These are phyloP conservation scores for Mastacembelus armatus DNA, from an alignment of 2,797 vertebrate genomes.

Conservation along the genomic window DNA sequence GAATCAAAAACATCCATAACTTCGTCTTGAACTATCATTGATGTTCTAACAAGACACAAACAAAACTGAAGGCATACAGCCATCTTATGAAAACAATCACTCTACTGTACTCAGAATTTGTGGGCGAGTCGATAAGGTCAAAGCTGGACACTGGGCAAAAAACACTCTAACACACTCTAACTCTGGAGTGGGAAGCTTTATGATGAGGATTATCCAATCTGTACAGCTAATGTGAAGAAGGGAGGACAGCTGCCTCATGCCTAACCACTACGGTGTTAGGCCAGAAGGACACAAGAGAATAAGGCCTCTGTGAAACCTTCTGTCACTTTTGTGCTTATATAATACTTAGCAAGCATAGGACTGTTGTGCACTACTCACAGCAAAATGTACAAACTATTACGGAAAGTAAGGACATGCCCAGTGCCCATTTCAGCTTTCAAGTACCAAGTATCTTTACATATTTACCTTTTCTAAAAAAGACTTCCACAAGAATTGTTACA, in stretches of 20 bases:
- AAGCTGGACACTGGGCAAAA: constrained; percentile 26
- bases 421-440: background rate
- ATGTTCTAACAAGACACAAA: constrained; percentile 35
- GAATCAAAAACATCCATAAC: constrained; percentile 51
- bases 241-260: constrained; percentile 77
- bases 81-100: constrained; percentile 56
- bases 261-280: constrained; percentile 34
- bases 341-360: constrained; percentile 54
- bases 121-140: constrained; percentile 45
- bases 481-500: background rate
- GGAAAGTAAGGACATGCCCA: background rate
- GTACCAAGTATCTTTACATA: too few relatives aligned
- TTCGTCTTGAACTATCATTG: constrained; percentile 32
- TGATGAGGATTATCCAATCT: constrained; percentile 71
- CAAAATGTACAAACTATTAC: background rate
- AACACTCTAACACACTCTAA: constrained; percentile 21
- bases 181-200: constrained; percentile 60
- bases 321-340: constrained; percentile 66
- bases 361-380: constrained; percentile 44
- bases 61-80: constrained; percentile 21
- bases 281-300: constrained; percentile 65
- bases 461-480: too few relatives aligned
- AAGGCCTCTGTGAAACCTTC: constrained; percentile 64
- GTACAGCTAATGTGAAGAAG: constrained; percentile 64
- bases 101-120: constrained; percentile 41